phyloP scores from a whole-genome alignment of 2,797 vertebrate species.

The Chiloscyllium punctatum region DNA sequence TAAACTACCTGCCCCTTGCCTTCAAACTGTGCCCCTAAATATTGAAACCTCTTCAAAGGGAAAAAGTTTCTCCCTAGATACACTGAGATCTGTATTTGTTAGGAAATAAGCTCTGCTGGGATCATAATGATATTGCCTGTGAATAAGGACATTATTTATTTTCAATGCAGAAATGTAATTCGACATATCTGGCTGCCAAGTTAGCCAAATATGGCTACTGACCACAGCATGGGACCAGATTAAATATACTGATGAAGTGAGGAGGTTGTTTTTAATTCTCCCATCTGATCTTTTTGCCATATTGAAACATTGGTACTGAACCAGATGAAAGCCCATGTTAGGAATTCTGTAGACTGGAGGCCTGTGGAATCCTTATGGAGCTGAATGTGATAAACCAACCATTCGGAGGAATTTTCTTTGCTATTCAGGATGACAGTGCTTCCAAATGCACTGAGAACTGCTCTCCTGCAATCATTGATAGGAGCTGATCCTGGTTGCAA shows the following conservation, averaged over 20 bases:
- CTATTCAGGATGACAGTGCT: background rate
- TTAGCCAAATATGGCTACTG: background rate
- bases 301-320: background rate
- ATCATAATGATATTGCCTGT: background rate
- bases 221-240: background rate
- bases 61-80: no score
- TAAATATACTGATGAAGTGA: background rate
- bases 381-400: background rate
- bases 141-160: background rate
- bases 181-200: background rate
- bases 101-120: no score
- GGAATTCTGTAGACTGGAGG: background rate
- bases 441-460: background rate
- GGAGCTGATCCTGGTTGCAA: background rate
- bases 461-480: background rate
- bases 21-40: no score
- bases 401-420: background rate
- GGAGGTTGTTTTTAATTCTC: background rate
- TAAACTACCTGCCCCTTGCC: no score
- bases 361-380: background rate
- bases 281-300: background rate
- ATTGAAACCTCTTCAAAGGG: no score
- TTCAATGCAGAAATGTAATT: background rate
- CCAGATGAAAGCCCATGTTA: background rate
- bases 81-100: no score